Percentiles rank a stretch among this genome's conserved stretches.
These are phyloP conservation scores for Cyprinella venusta DNA, from an alignment of 2,797 vertebrate genomes.

Conservation along the genomic window DNA sequence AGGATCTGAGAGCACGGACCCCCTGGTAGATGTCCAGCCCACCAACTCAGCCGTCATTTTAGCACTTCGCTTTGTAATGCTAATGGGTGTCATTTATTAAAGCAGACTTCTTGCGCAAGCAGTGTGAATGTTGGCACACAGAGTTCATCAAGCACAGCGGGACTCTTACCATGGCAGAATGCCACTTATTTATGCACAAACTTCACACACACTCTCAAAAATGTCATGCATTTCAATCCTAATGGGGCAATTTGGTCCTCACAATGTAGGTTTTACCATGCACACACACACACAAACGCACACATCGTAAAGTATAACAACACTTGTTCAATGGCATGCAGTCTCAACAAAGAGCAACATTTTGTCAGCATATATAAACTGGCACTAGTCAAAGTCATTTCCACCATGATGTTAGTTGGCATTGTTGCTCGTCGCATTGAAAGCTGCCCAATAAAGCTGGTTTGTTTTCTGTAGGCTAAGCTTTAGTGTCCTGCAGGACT, in stretches of 20 bases:
- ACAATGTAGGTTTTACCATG: too few relatives aligned
- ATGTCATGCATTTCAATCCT: background rate
- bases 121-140: slow-evolving; percentile 71
- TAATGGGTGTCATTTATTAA: slow-evolving; percentile 75
- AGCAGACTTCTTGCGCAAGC: slow-evolving; percentile 77
- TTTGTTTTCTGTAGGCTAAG: slow-evolving; percentile 33
- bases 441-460: background rate
- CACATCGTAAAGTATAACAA: background rate
- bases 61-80: slow-evolving; percentile 78
- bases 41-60: slow-evolving; percentile 63
- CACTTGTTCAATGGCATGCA: background rate
- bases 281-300: background rate
- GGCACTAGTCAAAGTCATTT: background rate
- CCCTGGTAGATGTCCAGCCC: slow-evolving; percentile 55
- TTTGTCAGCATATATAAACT: background rate
- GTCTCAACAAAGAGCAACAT: background rate
- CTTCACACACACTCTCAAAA: too few relatives aligned
- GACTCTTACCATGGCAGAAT: slow-evolving; percentile 58
- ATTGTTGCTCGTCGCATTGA: slow-evolving; percentile 2
- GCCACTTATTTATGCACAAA: slow-evolving; percentile 57
- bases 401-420: background rate
- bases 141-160: slow-evolving; percentile 70
- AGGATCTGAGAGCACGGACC: slow-evolving; percentile 54
- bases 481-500: background rate
- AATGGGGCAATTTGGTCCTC: background rate